Conservation (phyloP, 1,140 invertebrate species). For the Ladona fulva region DNA sequence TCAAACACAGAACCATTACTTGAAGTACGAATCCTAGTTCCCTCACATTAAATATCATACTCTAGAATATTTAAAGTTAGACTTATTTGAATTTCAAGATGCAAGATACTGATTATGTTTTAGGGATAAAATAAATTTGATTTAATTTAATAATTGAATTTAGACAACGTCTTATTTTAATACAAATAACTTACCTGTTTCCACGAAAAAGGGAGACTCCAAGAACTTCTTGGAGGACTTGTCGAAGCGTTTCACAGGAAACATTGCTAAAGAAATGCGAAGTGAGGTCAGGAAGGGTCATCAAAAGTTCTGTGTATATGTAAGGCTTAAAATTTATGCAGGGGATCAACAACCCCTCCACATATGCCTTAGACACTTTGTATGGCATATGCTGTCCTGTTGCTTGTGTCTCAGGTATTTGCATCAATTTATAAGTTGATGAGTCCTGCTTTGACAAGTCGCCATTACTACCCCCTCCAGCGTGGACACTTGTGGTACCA, state of each 20-base stretch:
- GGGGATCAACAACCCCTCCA: conserved; percentile 68
- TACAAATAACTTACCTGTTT: conserved; percentile 55
- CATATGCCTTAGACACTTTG: conserved; percentile 65
- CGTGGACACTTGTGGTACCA: not conserved
- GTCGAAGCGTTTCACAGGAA: conserved; percentile 58
- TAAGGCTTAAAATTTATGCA: conserved; percentile 80
- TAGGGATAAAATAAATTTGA: no score
- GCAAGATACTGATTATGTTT: no score
- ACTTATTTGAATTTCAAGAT: no score
- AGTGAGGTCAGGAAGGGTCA: conserved; percentile 71
- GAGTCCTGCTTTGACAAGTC: not conserved
- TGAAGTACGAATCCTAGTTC: no score
- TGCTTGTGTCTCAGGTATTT: not conserved
- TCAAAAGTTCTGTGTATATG: conserved; percentile 65
- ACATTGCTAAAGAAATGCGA: conserved; percentile 68
- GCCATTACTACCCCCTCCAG: not conserved
- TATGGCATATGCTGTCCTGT: conserved; percentile 32
- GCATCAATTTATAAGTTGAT: not conserved
- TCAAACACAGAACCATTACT: no score
- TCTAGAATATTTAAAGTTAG: no score
- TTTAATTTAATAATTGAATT: not conserved
- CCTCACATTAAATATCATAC: no score
- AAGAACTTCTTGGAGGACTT: conserved; percentile 64
- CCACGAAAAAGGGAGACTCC: conserved; percentile 68
- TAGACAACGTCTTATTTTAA: not conserved